A percentile compares a stretch with the other conserved stretches of the same genome.
Conservation (phyloP, 2,797 vertebrate species). For the Poeciliopsis paucimaculata region DNA sequence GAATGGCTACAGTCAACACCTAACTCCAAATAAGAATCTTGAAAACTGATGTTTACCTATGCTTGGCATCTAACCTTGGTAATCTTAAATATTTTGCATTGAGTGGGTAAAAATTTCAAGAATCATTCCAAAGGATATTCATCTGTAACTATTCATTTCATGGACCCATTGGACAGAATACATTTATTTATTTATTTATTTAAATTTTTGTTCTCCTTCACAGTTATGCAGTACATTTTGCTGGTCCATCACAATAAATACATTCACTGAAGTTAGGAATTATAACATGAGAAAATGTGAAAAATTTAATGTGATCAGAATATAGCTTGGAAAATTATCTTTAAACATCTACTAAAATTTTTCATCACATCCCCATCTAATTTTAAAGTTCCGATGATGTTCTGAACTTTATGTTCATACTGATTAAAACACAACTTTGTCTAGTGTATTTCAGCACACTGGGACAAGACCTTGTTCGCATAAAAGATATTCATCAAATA, state of each 20-base stretch:
- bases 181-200: not conserved
- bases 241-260: not conserved
- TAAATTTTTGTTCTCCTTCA: not conserved
- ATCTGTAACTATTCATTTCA: not conserved
- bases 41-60: not conserved
- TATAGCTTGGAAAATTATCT: not conserved
- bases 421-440: not conserved
- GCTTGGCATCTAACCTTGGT: not conserved
- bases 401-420: not conserved
- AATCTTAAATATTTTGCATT: not conserved
- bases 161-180: not conserved
- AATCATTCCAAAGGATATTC: not conserved
- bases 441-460: not conserved
- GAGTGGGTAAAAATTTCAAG: not conserved
- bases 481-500: not conserved
- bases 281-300: not conserved
- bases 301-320: not conserved
- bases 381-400: not conserved
- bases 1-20: not conserved
- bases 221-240: not conserved
- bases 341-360: not conserved
- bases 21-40: not conserved
- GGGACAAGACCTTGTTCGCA: conserved; percentile 11
- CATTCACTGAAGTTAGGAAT: not conserved
- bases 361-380: not conserved